Base-by-base conservation (phyloP, 1,140 invertebrate species). In the Micrasema minimum region DNA sequence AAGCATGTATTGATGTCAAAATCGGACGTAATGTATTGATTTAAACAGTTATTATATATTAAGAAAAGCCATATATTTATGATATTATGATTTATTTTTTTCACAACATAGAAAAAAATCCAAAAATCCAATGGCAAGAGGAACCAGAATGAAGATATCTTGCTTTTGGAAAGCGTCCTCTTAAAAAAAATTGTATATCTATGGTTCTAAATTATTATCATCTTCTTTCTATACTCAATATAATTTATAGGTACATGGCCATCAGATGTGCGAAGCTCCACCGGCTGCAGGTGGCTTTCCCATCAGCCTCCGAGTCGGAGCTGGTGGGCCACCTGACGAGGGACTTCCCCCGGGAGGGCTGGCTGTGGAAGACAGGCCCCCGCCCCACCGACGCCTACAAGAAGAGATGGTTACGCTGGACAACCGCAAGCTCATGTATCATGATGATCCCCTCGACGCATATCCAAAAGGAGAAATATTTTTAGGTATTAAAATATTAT, bases 401-500 rank as follows among this genome's bases (percentile, higher is more conserved):
- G 75, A 91, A 91, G 77, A 81, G 94, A 46, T 96, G 94, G 94
- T 96, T 77, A 94, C 93, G 0, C 79, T 96, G n/a, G 93, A 96
- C 77, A 89, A 91, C 73, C 87, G 94, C 59, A 96, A 96, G 82
- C 83, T 97, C 2, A 96, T 96, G 93, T 96, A 96, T 77, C 92
- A 94, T 76, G 91, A 94, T 78, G 93, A 95, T 79, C 91, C 93
- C 0, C 76, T 90, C 86, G 92, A 94, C 79, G 91, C 94, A 0
- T 92, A 93, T 83, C 92, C 95, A 0, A 96, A 95, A 85, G 94
- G 94, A 66, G 94, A 96, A 86, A 93, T 96, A 70, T 96, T 95
- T 80, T 83, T 97, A 72, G 88, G 86, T 87, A 74, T 22, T 2
- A 43, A 43, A n/a, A n/a, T n/a, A n/a, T n/a, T n/a, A n/a, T n/a